These are phyloP conservation scores for Dipodomys merriami DNA, from an alignment of 2,113 vertebrate genomes.

Conservation along the genomic window DNA sequence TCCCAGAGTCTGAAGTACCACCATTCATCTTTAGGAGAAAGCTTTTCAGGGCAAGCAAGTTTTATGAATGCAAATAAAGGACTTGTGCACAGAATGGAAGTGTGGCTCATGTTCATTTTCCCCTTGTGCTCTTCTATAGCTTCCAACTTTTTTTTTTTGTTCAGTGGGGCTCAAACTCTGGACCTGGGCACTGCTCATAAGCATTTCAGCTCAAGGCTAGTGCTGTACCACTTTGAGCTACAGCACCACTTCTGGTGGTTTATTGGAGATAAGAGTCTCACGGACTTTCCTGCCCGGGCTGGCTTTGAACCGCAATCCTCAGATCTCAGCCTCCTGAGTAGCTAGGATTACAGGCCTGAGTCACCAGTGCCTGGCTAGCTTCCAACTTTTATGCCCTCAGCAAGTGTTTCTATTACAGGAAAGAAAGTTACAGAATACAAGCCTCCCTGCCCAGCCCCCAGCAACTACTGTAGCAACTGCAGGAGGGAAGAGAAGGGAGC, in stretches of 20 bases:
- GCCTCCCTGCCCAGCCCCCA: neutral
- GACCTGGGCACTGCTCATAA: too few relatives aligned
- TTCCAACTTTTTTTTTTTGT: neutral
- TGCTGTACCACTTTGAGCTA: too few relatives aligned
- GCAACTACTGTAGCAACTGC: neutral
- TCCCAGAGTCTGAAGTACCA: conserved; percentile 6
- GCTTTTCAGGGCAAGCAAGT: conserved; percentile 4
- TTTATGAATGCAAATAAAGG: conserved; percentile 48
- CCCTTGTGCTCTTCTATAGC: neutral
- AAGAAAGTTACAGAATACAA: neutral
- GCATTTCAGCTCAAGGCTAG: too few relatives aligned
- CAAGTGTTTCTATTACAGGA: neutral
- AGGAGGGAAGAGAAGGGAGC: neutral
- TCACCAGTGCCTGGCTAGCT: neutral
- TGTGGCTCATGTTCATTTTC: neutral
- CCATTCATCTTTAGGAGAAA: neutral
- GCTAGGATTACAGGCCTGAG: too few relatives aligned
- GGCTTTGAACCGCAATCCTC: too few relatives aligned
- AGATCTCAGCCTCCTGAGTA: too few relatives aligned
- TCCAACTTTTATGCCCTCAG: neutral
- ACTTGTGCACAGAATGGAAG: neutral
- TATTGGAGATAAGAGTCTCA: too few relatives aligned
- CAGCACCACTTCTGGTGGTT: too few relatives aligned
- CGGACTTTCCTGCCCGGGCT: too few relatives aligned
- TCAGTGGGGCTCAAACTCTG: too few relatives aligned